Percentiles rank a stretch among this genome's conserved stretches.
These are phyloP conservation scores for Actinia tenebrosa DNA, from an alignment of 64 coral and sea anemone species.

Conservation along the genomic window DNA sequence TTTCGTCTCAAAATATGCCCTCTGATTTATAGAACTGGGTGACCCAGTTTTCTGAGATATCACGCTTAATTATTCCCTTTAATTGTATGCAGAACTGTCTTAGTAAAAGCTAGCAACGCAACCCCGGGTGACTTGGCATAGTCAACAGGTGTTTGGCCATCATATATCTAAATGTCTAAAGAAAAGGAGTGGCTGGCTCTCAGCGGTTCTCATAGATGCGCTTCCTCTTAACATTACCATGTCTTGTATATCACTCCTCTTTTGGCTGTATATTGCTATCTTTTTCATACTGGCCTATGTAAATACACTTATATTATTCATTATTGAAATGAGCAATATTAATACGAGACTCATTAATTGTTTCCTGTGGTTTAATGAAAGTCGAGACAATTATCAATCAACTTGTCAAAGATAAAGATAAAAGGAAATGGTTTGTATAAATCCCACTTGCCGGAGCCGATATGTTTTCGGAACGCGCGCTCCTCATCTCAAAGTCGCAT, in stretches of 20 bases:
- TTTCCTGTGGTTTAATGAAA: slow-evolving; percentile 9
- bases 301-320: not conserved
- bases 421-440: not conserved
- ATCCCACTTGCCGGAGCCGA: not conserved
- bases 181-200: not conserved
- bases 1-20: not conserved
- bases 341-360: not conserved
- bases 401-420: not conserved
- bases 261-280: not conserved
- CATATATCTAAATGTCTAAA: not conserved
- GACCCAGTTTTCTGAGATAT: not conserved
- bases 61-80: too few relatives aligned
- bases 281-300: not conserved
- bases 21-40: not conserved
- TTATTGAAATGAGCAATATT: not conserved
- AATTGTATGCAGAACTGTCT: not conserved
- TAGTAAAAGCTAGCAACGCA: too few relatives aligned
- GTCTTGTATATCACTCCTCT: not conserved
- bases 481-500: not conserved
- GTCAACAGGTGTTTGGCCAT: not conserved
- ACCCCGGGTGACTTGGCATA: too few relatives aligned
- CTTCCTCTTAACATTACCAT: slow-evolving; percentile 4
- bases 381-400: slow-evolving; percentile 13
- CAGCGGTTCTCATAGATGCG: not conserved
- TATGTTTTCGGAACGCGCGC: not conserved